Percentiles rank a stretch among this genome's conserved stretches.
Evolutionary conservation across 2,888 invertebrate genomes (phyloP).

Genomic region (Caenorhabditis japonica): DNA sequence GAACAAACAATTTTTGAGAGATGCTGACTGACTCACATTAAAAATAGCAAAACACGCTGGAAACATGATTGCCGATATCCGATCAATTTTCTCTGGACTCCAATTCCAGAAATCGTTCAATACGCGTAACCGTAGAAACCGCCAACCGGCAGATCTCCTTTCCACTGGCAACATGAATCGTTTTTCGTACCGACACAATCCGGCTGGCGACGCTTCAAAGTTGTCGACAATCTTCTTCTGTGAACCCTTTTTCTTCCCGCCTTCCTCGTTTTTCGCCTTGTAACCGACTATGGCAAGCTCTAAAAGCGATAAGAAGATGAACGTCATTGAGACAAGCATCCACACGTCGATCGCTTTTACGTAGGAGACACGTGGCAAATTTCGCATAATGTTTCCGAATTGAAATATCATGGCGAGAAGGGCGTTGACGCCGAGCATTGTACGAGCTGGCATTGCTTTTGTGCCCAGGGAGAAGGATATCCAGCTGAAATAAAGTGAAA

Average conservation of each 20-base stretch:
- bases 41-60: slow-evolving; percentile 76
- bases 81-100: slow-evolving; percentile 74
- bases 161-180: slow-evolving; percentile 68
- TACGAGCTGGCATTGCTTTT: slow-evolving; percentile 75
- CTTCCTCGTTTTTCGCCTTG: slow-evolving; percentile 71
- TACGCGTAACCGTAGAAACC: slow-evolving; percentile 20
- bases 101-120: slow-evolving; percentile 54
- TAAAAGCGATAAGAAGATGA: slow-evolving; percentile 73
- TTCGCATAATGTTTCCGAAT: slow-evolving; percentile 74
- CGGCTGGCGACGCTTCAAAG: slow-evolving; percentile 63
- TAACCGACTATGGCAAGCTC: slow-evolving; percentile 77
- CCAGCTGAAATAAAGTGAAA: slow-evolving; percentile 71
- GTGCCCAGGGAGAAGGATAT: slow-evolving; percentile 76
- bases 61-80: slow-evolving; percentile 71
- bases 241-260: slow-evolving; percentile 62
- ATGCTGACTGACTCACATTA: slow-evolving; percentile 66
- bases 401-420: slow-evolving; percentile 75
- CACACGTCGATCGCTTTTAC: slow-evolving; percentile 77
- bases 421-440: slow-evolving; percentile 75
- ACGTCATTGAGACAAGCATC: slow-evolving; percentile 77
- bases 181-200: slow-evolving; percentile 64
- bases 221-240: slow-evolving; percentile 66
- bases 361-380: slow-evolving; percentile 76
- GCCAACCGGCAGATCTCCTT: slow-evolving; percentile 44
- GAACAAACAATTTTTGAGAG: neutral